These are phyloP conservation scores for Chymomyza caudatula DNA, from an alignment of 2,888 invertebrate species.

Conservation along the genomic window DNA sequence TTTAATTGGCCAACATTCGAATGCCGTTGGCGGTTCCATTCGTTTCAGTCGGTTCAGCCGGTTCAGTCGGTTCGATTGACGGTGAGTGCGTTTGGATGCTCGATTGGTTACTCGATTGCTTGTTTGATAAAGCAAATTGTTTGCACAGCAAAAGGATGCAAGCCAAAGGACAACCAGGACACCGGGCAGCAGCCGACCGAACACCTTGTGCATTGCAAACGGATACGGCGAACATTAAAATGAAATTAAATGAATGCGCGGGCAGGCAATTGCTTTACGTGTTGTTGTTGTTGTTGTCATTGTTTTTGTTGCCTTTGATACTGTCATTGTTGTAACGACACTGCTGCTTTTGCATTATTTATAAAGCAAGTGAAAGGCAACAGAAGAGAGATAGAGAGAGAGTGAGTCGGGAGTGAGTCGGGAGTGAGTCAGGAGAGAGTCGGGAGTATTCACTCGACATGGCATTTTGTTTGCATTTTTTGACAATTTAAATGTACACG, in stretches of 20 bases:
- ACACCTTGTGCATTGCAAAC: constrained; percentile 36
- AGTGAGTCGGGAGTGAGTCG: neutral
- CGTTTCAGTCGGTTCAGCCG: neutral
- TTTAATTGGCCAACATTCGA: constrained; percentile 47
- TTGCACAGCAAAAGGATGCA: constrained; percentile 29
- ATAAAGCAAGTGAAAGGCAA: constrained; percentile 20
- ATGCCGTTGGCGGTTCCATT: constrained; percentile 14
- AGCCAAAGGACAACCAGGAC: neutral
- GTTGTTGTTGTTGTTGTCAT: constrained; percentile 28
- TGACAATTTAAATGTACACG: constrained; percentile 38
- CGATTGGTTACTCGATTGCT: constrained; percentile 15
- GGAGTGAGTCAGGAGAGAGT: neutral
- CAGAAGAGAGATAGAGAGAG: neutral
- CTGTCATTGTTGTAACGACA: constrained; percentile 49
- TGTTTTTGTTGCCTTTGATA: constrained; percentile 36
- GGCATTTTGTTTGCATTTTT: neutral
- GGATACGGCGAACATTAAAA: constrained; percentile 62
- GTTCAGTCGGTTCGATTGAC: neutral
- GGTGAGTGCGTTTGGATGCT: constrained; percentile 1
- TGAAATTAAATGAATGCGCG: constrained; percentile 64
- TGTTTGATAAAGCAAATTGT: constrained; percentile 55
- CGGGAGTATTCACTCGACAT: neutral
- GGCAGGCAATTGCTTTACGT: constrained; percentile 24
- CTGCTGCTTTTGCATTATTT: constrained; percentile 61
- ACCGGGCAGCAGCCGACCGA: constrained; percentile 1